These are phyloP conservation scores for Drosophila tristis DNA, from an alignment of 1,140 invertebrate genomes.

Conservation along the genomic window DNA sequence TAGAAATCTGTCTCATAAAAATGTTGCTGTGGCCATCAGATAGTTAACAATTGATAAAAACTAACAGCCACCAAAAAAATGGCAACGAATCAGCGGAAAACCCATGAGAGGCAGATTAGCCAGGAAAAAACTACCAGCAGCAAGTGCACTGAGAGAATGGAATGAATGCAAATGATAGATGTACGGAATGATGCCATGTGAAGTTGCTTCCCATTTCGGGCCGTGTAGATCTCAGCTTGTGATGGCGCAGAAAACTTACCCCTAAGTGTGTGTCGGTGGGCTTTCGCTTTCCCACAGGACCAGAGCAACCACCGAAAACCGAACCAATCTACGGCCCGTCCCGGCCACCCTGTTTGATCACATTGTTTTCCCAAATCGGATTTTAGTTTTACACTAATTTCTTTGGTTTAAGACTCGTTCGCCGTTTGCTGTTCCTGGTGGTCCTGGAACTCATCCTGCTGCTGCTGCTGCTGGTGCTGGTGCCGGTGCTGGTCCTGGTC, in stretches of 20 bases:
- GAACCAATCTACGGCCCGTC: conserved; percentile 8
- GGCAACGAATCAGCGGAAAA: conserved; percentile 65
- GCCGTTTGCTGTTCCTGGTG: conserved; percentile 17
- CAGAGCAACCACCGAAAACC: conserved; percentile 45
- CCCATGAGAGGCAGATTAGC: conserved; percentile 76
- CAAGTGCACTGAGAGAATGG: conserved; percentile 22
- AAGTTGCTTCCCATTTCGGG: not conserved
- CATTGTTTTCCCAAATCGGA: conserved; percentile 84
- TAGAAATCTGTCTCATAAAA: conserved; percentile 72
- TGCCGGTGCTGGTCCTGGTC: conserved; percentile 20
- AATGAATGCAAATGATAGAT: not conserved
- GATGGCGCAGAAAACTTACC: conserved; percentile 51
- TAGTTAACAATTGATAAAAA: conserved; percentile 77
- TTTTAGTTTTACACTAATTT: conserved; percentile 84
- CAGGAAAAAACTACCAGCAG: conserved; percentile 16
- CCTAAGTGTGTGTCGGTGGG: conserved; percentile 55
- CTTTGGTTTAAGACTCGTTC: conserved; percentile 81
- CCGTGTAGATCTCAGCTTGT: conserved; percentile 27
- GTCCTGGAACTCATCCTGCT: conserved; percentile 1
- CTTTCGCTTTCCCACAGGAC: conserved; percentile 66
- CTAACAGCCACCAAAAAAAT: conserved; percentile 26
- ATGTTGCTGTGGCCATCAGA: conserved; percentile 72
- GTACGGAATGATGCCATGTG: too few relatives aligned
- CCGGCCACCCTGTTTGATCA: conserved; percentile 56
- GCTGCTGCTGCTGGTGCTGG: conserved; percentile 5